A percentile compares a stretch with the other conserved stretches of the same genome.
Conservation (phyloP, 2,888 invertebrate genomes). For the Anoplius nigerrimus region DNA sequence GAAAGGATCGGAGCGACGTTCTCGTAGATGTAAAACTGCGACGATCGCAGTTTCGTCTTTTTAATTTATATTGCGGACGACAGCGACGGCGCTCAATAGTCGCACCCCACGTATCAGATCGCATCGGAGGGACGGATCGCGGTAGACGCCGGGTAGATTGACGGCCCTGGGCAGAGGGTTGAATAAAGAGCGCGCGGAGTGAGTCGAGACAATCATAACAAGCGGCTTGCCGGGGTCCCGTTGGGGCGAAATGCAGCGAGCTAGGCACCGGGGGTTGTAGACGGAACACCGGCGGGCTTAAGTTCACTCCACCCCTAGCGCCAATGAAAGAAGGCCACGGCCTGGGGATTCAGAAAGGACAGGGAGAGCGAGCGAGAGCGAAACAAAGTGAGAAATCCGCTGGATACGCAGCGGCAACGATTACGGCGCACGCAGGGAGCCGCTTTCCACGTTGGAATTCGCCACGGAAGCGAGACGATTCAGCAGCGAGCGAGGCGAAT, state of each 20-base stretch:
- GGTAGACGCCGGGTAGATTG: neutral
- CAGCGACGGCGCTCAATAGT: too few relatives aligned
- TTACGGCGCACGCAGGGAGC: slow-evolving; percentile 25
- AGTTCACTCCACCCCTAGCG: slow-evolving; percentile 49
- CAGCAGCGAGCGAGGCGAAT: slow-evolving; percentile 64
- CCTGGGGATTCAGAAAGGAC: neutral
- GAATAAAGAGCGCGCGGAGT: slow-evolving; percentile 45
- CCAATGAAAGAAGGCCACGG: slow-evolving; percentile 50
- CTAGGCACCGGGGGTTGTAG: slow-evolving; percentile 27
- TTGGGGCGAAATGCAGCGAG: slow-evolving; percentile 38
- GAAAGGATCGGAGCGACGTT: too few relatives aligned
- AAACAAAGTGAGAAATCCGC: slow-evolving; percentile 36
- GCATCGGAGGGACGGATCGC: too few relatives aligned
- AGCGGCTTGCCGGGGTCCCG: slow-evolving; percentile 49
- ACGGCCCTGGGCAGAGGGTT: slow-evolving; percentile 39
- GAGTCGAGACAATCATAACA: slow-evolving; percentile 59
- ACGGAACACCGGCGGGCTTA: slow-evolving; percentile 52
- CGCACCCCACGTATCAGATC: too few relatives aligned
- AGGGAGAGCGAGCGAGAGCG: neutral
- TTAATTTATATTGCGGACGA: too few relatives aligned
- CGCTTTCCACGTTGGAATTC: slow-evolving; percentile 60
- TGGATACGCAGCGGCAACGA: slow-evolving; percentile 45
- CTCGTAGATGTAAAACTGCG: too few relatives aligned
- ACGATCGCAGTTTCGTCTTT: too few relatives aligned
- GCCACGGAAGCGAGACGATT: slow-evolving; percentile 61